Percentiles rank a stretch among this genome's conserved stretches.
phyloP scores from a whole-genome alignment of 2,113 vertebrate species.

The Hippopotamus amphibius region DNA sequence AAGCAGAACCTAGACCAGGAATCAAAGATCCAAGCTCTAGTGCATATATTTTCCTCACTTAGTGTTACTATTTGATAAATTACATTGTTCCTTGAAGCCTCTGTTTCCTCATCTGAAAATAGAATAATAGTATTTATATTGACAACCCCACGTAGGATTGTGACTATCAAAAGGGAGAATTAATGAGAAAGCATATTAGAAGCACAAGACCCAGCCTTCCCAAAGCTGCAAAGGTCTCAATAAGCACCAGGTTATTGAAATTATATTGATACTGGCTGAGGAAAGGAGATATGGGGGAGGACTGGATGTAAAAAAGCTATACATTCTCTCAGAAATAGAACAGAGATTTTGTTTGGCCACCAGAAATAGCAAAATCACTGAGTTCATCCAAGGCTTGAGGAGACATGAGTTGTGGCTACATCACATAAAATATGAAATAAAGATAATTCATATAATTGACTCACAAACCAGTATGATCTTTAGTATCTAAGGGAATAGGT shows the following conservation, averaged over 20 bases:
- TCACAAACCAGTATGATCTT: neutral
- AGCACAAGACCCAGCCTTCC: neutral
- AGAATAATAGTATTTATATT: neutral
- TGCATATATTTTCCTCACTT: neutral
- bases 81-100: neutral
- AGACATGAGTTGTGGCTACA: neutral
- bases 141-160: neutral
- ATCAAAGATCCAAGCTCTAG: neutral
- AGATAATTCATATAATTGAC: neutral
- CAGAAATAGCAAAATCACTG: neutral
- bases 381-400: neutral
- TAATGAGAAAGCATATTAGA: neutral
- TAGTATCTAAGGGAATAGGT: neutral
- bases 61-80: neutral
- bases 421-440: conserved; percentile 30
- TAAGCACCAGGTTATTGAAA: neutral
- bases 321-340: neutral
- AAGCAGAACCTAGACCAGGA: neutral
- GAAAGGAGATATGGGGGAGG: accelerated
- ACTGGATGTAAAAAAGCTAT: neutral
- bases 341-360: neutral
- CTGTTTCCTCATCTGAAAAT: conserved; percentile 3
- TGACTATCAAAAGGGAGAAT: neutral
- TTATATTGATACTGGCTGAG: neutral
- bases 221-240: neutral